Percentiles rank a stretch among this genome's conserved stretches.
These are phyloP conservation scores for Alloscopus bannaensis DNA, from an alignment of 2,888 invertebrate genomes.

Conservation along the genomic window DNA sequence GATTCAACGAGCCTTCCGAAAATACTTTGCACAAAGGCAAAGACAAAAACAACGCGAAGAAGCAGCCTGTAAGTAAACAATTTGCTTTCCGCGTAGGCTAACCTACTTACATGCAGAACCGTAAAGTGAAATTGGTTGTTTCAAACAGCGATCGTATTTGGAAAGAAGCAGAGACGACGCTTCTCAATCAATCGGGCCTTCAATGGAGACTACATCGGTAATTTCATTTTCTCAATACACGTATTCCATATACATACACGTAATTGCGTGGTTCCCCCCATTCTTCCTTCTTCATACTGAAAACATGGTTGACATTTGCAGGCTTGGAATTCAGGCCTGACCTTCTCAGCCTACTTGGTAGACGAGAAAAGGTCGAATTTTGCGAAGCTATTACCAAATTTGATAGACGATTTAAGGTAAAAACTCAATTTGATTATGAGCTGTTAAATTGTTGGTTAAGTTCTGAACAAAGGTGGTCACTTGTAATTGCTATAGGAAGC, in stretches of 20 bases:
- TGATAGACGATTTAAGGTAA: constrained; percentile 81
- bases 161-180: constrained; percentile 80
- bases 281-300: background rate
- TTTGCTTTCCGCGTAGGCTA: background rate
- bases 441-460: too few relatives aligned
- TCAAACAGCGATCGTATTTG: constrained; percentile 75
- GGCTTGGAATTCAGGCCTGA: constrained; percentile 79
- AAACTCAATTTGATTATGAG: too few relatives aligned
- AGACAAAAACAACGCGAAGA: constrained; percentile 79
- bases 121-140: too few relatives aligned
- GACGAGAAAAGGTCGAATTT: constrained; percentile 81
- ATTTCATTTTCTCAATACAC: too few relatives aligned
- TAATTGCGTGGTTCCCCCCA: background rate
- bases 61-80: constrained; percentile 75
- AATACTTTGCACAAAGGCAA: constrained; percentile 80
- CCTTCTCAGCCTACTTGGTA: constrained; percentile 79
- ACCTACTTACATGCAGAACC: too few relatives aligned
- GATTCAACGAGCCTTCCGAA: constrained; percentile 82
- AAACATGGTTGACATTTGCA: constrained; percentile 23
- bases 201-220: constrained; percentile 83
- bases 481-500: constrained; percentile 76
- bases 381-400: constrained; percentile 82
- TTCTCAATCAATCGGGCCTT: constrained; percentile 82
- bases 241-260: background rate
- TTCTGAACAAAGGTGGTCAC: too few relatives aligned